phyloP scores from a whole-genome alignment of 2,113 vertebrate genomes.

The Aythya baeri region DNA sequence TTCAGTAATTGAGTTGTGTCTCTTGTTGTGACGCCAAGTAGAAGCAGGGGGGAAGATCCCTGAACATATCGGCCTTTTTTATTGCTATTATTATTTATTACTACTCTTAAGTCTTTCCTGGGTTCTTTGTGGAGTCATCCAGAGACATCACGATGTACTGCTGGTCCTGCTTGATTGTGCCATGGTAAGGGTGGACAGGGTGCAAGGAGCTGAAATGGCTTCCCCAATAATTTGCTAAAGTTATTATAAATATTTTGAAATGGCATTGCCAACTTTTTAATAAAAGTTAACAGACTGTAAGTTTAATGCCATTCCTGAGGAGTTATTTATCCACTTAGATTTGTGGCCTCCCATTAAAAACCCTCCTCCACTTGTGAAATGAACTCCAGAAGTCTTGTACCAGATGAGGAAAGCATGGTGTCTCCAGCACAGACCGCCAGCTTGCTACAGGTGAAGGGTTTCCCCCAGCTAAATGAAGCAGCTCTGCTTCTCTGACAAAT shows the following conservation, averaged over 20 bases:
- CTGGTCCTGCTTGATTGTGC: accelerated
- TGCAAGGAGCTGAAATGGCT: neutral
- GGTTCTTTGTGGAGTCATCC: neutral
- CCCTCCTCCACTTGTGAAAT: neutral
- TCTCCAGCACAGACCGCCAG: neutral
- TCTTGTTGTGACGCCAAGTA: accelerated
- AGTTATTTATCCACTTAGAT: neutral
- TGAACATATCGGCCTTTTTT: neutral
- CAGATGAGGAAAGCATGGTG: accelerated
- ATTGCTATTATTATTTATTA: neutral
- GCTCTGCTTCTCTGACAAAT: neutral
- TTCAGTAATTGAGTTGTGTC: neutral
- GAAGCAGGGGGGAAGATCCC: neutral
- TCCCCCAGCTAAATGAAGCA: neutral
- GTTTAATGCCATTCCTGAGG: neutral
- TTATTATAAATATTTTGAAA: neutral
- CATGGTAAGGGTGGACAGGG: too few relatives aligned
- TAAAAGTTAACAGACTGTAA: neutral
- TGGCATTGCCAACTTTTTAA: neutral
- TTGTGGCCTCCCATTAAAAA: neutral
- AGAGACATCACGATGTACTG: neutral
- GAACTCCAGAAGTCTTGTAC: neutral
- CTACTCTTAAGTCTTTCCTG: neutral
- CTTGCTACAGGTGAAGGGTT: neutral
- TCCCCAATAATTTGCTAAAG: neutral